These are phyloP conservation scores for Petroica traversi DNA, from an alignment of 2,113 vertebrate species.

Conservation along the genomic window DNA sequence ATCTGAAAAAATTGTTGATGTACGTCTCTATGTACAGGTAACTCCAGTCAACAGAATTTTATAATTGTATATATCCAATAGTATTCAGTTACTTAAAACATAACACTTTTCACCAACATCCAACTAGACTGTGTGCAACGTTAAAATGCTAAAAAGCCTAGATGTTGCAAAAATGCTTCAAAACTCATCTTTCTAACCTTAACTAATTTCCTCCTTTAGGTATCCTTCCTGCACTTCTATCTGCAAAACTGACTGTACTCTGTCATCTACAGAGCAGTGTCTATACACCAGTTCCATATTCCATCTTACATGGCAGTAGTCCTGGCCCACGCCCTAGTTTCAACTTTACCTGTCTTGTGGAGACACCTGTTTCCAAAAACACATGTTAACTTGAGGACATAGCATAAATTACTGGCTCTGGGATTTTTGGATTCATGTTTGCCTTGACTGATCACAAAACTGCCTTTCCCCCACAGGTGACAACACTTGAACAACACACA, in stretches of 20 bases:
- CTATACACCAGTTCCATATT: accelerated
- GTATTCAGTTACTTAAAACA: neutral
- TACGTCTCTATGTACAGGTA: neutral
- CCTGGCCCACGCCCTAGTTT: accelerated
- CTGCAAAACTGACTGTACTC: neutral
- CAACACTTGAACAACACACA: neutral
- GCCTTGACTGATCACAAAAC: neutral
- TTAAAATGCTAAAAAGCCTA: neutral
- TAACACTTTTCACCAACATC: neutral
- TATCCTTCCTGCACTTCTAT: neutral
- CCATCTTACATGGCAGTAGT: no score
- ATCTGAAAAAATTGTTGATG: neutral
- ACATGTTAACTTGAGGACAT: neutral
- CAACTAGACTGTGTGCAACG: neutral
- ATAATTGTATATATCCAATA: neutral
- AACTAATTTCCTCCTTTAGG: neutral
- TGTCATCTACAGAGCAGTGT: neutral
- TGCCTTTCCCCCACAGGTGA: neutral
- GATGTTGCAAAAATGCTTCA: neutral
- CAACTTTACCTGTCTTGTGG: neutral
- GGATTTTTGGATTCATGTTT: neutral
- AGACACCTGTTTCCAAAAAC: neutral
- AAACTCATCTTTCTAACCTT: neutral
- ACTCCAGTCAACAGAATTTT: neutral
- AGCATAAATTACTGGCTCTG: accelerated